A percentile compares a stretch with the other conserved stretches of the same genome.
Evolutionary conservation across 2,888 invertebrate genomes (phyloP).

Genomic region (Sinodicranocentrus sp.): DNA sequence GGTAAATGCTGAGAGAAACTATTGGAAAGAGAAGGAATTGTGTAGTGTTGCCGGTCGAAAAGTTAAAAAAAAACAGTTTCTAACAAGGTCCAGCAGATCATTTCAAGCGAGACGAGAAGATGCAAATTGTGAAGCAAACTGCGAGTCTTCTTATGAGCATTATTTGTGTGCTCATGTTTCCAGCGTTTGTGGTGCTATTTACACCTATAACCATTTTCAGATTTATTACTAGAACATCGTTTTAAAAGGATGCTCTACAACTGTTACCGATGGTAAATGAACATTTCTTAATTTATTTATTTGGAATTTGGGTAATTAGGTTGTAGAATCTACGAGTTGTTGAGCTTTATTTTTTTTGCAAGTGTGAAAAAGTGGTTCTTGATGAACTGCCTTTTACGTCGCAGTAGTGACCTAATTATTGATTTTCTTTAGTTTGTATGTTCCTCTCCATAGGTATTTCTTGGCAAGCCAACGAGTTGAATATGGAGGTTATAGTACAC

Average conservation of each 20-base stretch:
- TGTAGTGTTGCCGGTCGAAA: too few species aligned
- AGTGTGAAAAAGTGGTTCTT: background rate
- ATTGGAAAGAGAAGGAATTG: conserved; percentile 24
- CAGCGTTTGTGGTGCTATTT: conserved; percentile 64
- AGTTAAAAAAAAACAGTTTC: too few species aligned
- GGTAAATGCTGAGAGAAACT: too few species aligned
- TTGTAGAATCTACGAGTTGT: background rate
- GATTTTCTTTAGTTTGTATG: conserved; percentile 18
- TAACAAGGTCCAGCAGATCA: too few species aligned
- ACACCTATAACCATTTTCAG: conserved; percentile 65
- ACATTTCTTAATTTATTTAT: too few species aligned
- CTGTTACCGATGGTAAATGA: too few species aligned
- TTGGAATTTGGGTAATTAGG: too few species aligned
- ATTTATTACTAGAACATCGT: conserved; percentile 61
- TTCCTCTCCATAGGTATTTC: background rate
- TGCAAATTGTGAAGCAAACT: conserved; percentile 64
- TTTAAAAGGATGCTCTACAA: conserved; percentile 29
- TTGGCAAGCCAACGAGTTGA: too few species aligned
- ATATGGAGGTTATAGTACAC: too few species aligned
- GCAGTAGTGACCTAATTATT: conserved; percentile 21
- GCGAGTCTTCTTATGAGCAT: conserved; percentile 61
- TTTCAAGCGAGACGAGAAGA: conserved; percentile 28
- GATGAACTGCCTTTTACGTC: background rate
- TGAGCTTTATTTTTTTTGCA: background rate
- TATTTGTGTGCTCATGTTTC: conserved; percentile 65